Base-by-base conservation (phyloP, 1,140 invertebrate genomes). In the Aplysia californica region DNA sequence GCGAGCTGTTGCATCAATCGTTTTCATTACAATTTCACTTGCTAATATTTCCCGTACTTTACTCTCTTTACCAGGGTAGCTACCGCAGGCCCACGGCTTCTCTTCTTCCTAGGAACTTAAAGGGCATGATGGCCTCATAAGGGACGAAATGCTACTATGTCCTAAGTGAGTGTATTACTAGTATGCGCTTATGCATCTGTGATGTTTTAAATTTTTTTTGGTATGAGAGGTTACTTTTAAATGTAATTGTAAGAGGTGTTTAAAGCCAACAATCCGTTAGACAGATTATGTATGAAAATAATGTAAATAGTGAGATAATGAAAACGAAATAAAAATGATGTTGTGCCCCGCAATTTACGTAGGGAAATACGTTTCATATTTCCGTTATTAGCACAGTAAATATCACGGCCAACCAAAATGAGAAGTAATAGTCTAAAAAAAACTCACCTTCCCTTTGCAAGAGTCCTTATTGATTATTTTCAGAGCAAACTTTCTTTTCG, bases 401-500 rank as follows among this genome's bases (percentile, higher is more conserved):
- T 10, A 61, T 18, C 10, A 61, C 15, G 10, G 6, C 15, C 10
- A 61, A 61, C 6, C 20, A 26, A 29, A 29, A 18, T 10, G 58
- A 26, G 58, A 10, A 61, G 26, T 10, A 10, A 61, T 61, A 61
- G 15, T n/a, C 10, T 61, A 18, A 20, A 10, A n/a, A 26, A 29
- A 61, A 69, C 80, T 74, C 72, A 87, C 87, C 82, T 86, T 86
- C 64, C 87, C 87, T 78, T 86, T 84, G 74, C 88, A 88, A 88
- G 97, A 97, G 67, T 93, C 94, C 89, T 98, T 98, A 88, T 98
- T 96, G 81, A 99, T 98, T 76, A 98, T 95, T 77, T 99, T 99
- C 77, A 99, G 92, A 23, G 98, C 97, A 91, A 93, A 98, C 79
- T 94, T 93, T 84, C 89, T 75, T 31, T 83, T 84, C 83, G 89